Evolutionary conservation across 2,797 vertebrate genomes (phyloP), one percentile per base, ranked within the genome.

Genomic region (Phrynocephalus forsythii): DNA sequence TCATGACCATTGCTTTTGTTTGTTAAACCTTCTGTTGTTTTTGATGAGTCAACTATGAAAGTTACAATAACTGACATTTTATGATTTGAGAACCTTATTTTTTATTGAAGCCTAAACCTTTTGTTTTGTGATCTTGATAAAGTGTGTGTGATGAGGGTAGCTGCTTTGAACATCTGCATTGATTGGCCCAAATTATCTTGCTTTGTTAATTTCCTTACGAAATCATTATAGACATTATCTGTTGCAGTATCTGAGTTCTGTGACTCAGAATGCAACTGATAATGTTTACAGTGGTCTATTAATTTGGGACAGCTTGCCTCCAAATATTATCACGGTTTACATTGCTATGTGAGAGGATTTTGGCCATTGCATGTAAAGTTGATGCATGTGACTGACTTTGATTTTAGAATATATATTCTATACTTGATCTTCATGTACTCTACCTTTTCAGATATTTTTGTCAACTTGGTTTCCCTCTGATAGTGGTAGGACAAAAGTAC

Each of bases 1-100:
- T 95, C 94, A 95, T 95, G 93, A 96, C 88, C 91, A 93, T 95
- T 93, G 92, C 91, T 95, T 94, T 95, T 89, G 93, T 92, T 94
- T 88, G 91, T 81, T 96, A 95, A 95, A 95, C 94, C 92, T 95
- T 96, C 95, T 91, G 88, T 33, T 91, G 85, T 87, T 87, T 92
- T 93, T 88, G 60, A 89, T 89, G 91, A 93, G n/a, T 92, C 90
- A 88, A 84, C 86, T 91, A 69, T 82, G 87, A 82, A 80, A 73
- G 79, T 82, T 76, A 84, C 83, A 89, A 1, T 77, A 71, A 88
- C 52, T 88, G 86, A 20, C 50, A 30, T 67, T 90, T 81, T 87
- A 82, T 69, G 77, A 80, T 8, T 90, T 38, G 52, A 28, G 75
- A 90, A 71, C 44, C 30, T 18, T 5, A 80, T 44, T 4, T 71